A percentile compares a stretch with the other conserved stretches of the same genome.
Conservation (phyloP, 2,113 vertebrate species). For the Malaclemys terrapin region DNA sequence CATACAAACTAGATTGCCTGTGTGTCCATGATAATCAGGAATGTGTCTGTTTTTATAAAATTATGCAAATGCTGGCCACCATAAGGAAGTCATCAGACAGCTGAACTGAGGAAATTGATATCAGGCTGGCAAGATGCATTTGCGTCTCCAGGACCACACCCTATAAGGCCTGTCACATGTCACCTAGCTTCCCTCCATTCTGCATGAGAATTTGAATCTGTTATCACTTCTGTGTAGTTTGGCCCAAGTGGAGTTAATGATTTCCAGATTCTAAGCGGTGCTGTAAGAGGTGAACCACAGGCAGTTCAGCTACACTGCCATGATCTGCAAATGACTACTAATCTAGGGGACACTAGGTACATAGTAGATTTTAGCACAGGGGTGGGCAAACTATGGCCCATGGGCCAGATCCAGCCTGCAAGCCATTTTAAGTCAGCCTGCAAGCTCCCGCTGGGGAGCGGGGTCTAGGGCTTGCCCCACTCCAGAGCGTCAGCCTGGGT, state of each 20-base stretch:
- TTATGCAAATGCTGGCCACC: neutral
- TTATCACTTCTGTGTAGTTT: conserved; percentile 51
- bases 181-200: conserved; percentile 26
- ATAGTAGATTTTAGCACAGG: neutral
- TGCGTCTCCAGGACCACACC: neutral
- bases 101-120: conserved; percentile 23
- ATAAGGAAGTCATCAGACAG: neutral
- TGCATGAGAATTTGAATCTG: conserved; percentile 37
- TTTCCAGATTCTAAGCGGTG: neutral
- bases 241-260: conserved; percentile 34
- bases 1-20: neutral
- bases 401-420: no score
- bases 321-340: neutral
- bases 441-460: no score
- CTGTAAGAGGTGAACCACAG: conserved; percentile 39
- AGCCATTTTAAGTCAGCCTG: no score
- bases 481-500: no score
- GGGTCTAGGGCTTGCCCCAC: no score
- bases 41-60: neutral
- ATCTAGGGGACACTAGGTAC: neutral
- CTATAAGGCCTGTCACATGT: neutral
- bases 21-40: neutral
- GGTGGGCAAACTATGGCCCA: no score
- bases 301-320: neutral
- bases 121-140: neutral